Evolutionary conservation across 2,113 vertebrate species (phyloP), one percentile per base, ranked within the genome.

Genomic region (Xiphias gladius): DNA sequence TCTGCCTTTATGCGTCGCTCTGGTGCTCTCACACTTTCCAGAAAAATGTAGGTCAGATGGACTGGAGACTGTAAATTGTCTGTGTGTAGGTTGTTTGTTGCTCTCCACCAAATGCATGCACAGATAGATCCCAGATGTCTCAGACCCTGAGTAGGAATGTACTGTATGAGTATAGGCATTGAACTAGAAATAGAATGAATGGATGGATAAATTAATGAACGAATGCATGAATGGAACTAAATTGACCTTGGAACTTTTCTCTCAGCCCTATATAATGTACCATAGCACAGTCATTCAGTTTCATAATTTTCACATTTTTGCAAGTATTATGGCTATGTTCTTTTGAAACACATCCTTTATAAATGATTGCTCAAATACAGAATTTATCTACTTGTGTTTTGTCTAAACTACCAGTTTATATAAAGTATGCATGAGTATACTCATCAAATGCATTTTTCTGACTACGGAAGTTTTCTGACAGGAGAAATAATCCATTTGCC

Each of bases 21-120:
- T 16, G 37, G 43, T 12, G 63, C 62, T 79, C 48, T 70, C 66
- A 76, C 79, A n/a, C 57, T 68, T 76, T 83, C 8, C 79, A 79
- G 2, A 83, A 17, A 76, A 83, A 91, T 89, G 62, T 88, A 82
- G 86, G 90, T 91, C 92, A 91, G 82, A 11, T 87, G 78, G 48
- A 84, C 62, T 17, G 52, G 46, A 84, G 83, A 79, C 66, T 32
- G 52, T 74, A 81, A 83, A 86, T 81, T 86, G 61, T 46, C 83
- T 82, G 58, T 41, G 66, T 58, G 66, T 68, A 26, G 66, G 37
- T 81, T 72, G 50, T 43, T 58, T 62, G 2, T 69, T 78, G 12
- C 39, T 35, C 65, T 66, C 24, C 35, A 22, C 7, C 22, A 52
- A 19, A 69, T 24, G 48, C 46, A 70, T 82, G 57, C 61, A 63